Conservation (phyloP, 2,888 invertebrate species). For the Mellilla xanthometata region DNA sequence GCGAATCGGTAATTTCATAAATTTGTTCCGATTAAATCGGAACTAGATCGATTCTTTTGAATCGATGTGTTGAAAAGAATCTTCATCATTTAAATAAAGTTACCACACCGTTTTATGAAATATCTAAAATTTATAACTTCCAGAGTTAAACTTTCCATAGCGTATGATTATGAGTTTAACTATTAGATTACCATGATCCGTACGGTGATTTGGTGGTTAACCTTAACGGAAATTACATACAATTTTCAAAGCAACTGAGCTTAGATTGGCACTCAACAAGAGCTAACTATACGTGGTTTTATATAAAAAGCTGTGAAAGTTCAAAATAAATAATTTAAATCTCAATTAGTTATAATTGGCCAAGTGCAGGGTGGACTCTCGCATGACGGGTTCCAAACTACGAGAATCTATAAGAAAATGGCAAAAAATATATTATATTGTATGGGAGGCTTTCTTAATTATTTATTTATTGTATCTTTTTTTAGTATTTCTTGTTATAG, state of each 20-base stretch:
- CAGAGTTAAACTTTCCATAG: not conserved
- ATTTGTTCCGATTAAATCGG: conserved; percentile 37
- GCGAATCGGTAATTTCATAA: conserved; percentile 43
- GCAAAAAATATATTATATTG: too few relatives aligned
- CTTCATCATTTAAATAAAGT: too few relatives aligned
- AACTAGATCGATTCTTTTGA: not conserved
- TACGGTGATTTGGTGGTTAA: conserved; percentile 24
- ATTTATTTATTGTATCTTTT: too few relatives aligned
- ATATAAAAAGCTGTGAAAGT: not conserved
- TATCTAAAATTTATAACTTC: too few relatives aligned
- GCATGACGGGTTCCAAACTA: too few relatives aligned
- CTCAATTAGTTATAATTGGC: too few relatives aligned
- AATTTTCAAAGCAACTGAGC: conserved; percentile 16
- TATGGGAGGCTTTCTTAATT: too few relatives aligned
- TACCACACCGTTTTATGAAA: too few relatives aligned
- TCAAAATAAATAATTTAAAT: not conserved
- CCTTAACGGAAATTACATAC: conserved; percentile 25
- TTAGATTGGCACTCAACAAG: conserved; percentile 11
- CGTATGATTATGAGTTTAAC: conserved; percentile 5
- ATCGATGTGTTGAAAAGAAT: too few relatives aligned
- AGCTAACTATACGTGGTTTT: not conserved
- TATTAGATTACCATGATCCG: conserved; percentile 14
- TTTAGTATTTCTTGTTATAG: too few relatives aligned
- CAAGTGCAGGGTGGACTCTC: too few relatives aligned
- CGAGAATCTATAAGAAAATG: too few relatives aligned